Evolutionary conservation across 1,140 invertebrate genomes (phyloP), one percentile per base, ranked within the genome.

Genomic region (Cyclina sinensis): DNA sequence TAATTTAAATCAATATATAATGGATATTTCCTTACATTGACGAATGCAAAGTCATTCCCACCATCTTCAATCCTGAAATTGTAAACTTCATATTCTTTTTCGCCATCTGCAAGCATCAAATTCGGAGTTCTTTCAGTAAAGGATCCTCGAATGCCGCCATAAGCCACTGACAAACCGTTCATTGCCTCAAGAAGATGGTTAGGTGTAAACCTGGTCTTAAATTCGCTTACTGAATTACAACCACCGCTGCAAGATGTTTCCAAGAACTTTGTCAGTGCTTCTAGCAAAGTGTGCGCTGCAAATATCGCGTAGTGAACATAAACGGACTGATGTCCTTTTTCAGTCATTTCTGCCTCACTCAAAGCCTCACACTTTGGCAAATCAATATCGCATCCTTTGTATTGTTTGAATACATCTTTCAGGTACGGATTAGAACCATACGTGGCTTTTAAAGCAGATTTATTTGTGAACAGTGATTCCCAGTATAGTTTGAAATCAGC

Each of bases 391-490:
- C 48, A 48, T 24, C 48, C 78, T n/a, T 48, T 80, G 57, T 78
- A 79, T 3, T 35, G 18, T 5, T 30, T n/a, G n/a, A 51, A 83
- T 11, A 85, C 73, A 43, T 89, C 74, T 11, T 16, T 18, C 0
- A 89, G 46, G 68, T 73, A 86, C 5, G 39, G 78, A 39, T 89
- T 86, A 3, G 43, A 48, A 0, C 43, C 2, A 21, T 21, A 30
- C 14, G 65, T 59, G 24, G 68, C n/a, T 0, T 62, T 11, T 12
- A 89, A 32, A 5, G 35, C 62, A 18, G 62, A 39, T 27, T 54
- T 32, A 37, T 89, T 86, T 12, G 48, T 73, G 46, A 89, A 89
- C 18, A 73, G 46, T 57, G 46, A 39, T 43, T 48, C 59, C 88
- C 88, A 89, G 65, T 86, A 62, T 1, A 2, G 32, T 57, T 46